Conservation (phyloP, 2,888 invertebrate species). For the Selenia dentaria region DNA sequence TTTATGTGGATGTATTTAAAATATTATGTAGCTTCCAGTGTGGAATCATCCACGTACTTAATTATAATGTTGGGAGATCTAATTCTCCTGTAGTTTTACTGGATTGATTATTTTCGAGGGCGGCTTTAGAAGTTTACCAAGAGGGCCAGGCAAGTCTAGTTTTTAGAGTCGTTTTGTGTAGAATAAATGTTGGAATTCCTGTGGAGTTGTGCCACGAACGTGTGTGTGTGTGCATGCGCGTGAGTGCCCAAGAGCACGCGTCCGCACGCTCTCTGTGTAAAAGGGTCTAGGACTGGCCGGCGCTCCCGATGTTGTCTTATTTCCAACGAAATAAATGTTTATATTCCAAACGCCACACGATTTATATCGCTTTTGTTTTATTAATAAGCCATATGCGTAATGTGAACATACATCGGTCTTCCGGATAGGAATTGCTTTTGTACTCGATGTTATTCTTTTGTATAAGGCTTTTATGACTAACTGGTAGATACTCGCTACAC, state of each 20-base stretch:
- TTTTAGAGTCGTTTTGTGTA: conserved; percentile 28
- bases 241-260: conserved; percentile 39
- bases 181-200: conserved; percentile 58
- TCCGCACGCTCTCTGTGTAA: conserved; percentile 26
- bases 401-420: conserved; percentile 28
- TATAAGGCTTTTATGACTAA: conserved; percentile 12
- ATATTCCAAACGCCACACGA: conserved; percentile 33
- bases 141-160: conserved; percentile 2
- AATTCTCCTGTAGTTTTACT: too few species aligned
- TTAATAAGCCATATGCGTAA: conserved; percentile 28
- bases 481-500: background rate
- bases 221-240: conserved; percentile 24
- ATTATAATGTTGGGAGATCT: too few species aligned
- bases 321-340: conserved; percentile 36
- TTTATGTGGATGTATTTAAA: background rate
- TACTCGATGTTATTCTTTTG: conserved; percentile 11
- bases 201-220: conserved; percentile 30
- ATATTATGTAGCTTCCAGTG: too few species aligned
- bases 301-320: conserved; percentile 37
- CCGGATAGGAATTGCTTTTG: conserved; percentile 22
- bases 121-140: conserved; percentile 10
- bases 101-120: background rate
- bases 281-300: background rate
- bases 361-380: conserved; percentile 30
- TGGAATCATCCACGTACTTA: too few species aligned